Evolutionary conservation across 2,113 vertebrate genomes (phyloP).

Genomic region (Glaucidium brasilianum): DNA sequence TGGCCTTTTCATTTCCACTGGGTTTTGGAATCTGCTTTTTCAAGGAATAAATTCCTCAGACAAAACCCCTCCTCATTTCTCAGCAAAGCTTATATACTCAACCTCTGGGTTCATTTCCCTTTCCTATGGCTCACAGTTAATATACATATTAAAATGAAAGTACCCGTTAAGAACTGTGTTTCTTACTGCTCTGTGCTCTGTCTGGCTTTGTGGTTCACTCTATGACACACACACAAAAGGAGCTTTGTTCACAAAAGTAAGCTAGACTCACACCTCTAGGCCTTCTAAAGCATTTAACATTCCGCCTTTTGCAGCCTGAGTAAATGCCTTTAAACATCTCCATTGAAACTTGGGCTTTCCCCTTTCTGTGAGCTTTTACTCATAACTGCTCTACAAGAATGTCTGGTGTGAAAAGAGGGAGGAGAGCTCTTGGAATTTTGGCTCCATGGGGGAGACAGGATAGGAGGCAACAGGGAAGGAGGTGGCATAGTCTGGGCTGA

Average conservation of each 20-base stretch:
- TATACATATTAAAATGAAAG: not conserved
- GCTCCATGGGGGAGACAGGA: accelerated
- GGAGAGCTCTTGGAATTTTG: not conserved
- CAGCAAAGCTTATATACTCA: not conserved
- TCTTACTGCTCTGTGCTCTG: not conserved
- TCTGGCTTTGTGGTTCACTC: not conserved
- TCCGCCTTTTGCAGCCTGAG: not conserved
- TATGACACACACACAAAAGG: not conserved
- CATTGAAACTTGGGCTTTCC: not conserved
- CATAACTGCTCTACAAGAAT: accelerated
- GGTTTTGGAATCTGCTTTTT: not conserved
- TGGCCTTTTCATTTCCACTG: not conserved
- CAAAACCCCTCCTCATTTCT: not conserved
- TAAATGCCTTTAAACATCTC: not conserved
- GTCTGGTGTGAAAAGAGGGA: not conserved
- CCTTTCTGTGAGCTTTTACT: not conserved
- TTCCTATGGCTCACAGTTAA: not conserved
- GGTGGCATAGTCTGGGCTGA: accelerated
- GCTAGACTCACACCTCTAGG: not conserved
- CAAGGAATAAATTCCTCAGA: not conserved
- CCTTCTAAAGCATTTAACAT: not conserved
- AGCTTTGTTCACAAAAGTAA: not conserved
- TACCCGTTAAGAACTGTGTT: not conserved
- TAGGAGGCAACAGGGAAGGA: not conserved
- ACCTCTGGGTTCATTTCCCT: not conserved